Evolutionary conservation across 2,888 invertebrate genomes (phyloP), one percentile per base, ranked within the genome.

Genomic region (Craniophora ligustri): DNA sequence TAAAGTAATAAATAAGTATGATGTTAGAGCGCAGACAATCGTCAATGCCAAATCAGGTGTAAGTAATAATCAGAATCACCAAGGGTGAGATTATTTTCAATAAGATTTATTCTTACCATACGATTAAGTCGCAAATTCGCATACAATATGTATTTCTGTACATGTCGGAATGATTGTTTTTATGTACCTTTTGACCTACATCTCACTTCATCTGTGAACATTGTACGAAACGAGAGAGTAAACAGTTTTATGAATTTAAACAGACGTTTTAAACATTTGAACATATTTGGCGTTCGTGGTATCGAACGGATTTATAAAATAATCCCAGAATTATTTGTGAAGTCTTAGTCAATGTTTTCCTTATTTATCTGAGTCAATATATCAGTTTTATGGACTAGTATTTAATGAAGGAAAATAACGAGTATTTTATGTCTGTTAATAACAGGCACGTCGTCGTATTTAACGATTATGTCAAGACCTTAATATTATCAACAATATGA

Each of bases 121-220:
- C 19, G 34, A 60, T 36, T 18, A 35, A 39, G 41, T 34, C 30
- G 41, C 39, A 53, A 44, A n/a, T n/a, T n/a, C 39, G 42, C 21
- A 31, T 53, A 47, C 32, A 18, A 10, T 50, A 47, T 47, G 16
- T 53, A 49, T 50, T 38, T 54, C 39, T 21, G 50, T 64, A 61
- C 56, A 57, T 55, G 70, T 48, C 51, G 28, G 67, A 53, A 51
- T 60, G 57, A 73, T 64, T 73, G 73, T 79, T 75, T 75, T 77
- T 76, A 73, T 75, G 69, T 63, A 73, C 69, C 73, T 75, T 72
- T 61, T 78, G 81, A 79, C 81, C 81, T 72, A 81, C 69, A 78
- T 81, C 58, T 63, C 69, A 67, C 62, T 64, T 73, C 76, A 72
- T 61, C 78, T 75, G 79, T 78, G 75, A 73, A 73, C 68, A 71